These are phyloP conservation scores for Geopemphigus sp. DNA, from an alignment of 1,140 invertebrate species.

Conservation along the genomic window DNA sequence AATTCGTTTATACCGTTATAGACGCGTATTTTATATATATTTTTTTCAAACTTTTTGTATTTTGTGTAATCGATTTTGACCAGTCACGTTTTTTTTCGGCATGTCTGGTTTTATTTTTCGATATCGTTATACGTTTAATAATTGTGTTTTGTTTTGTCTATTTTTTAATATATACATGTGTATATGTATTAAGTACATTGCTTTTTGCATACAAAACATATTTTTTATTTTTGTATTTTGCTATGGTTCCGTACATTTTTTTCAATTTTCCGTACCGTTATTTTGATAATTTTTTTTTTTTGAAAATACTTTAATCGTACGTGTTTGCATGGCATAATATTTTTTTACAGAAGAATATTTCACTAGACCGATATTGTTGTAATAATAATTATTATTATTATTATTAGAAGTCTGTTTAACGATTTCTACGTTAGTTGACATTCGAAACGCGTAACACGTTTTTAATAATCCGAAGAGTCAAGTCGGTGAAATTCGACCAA, in stretches of 20 bases:
- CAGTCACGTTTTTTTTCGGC: constrained; percentile 61
- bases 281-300: background rate
- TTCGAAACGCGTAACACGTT: background rate
- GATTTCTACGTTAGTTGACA: background rate
- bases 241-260: background rate
- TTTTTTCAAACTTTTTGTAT: constrained; percentile 51
- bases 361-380: background rate
- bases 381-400: background rate
- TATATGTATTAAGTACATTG: constrained; percentile 3
- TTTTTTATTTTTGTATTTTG: constrained; percentile 25
- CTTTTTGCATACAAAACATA: constrained; percentile 3
- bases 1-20: constrained; percentile 6
- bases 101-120: constrained; percentile 56
- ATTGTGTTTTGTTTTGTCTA: constrained; percentile 18
- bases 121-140: background rate
- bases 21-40: constrained; percentile 42
- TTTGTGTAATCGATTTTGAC: constrained; percentile 57
- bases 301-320: background rate
- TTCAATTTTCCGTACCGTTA: background rate
- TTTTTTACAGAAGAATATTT: constrained; percentile 1
- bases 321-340: constrained; percentile 12
- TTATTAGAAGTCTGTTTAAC: background rate
- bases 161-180: background rate
- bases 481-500: background rate
- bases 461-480: background rate